A percentile compares a stretch with the other conserved stretches of the same genome.
These are phyloP conservation scores for Panthera leo DNA, from an alignment of 2,113 vertebrate genomes.

Conservation along the genomic window DNA sequence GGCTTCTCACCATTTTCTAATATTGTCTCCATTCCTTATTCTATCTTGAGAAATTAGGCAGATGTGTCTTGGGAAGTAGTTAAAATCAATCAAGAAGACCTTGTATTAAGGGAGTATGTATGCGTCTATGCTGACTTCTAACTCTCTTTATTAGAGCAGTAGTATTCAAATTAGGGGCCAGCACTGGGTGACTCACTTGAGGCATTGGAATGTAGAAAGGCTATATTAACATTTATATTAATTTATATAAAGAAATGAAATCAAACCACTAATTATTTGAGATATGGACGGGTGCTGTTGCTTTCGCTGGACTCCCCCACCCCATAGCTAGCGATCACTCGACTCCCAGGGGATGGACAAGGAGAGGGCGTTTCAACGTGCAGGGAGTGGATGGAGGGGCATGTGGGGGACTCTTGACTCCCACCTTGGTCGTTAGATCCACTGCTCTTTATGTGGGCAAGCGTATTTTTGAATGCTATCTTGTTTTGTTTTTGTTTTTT, in stretches of 20 bases:
- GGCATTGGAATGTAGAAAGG: neutral
- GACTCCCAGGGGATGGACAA: neutral
- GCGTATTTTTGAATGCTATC: neutral
- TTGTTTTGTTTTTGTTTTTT: neutral
- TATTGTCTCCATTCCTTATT: neutral
- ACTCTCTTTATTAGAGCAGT: neutral
- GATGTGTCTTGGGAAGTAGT: neutral
- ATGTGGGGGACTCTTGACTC: neutral
- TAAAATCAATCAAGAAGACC: neutral
- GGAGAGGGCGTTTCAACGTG: fast-evolving
- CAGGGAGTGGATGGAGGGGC: too few relatives aligned
- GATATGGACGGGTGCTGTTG: neutral
- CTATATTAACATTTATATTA: neutral
- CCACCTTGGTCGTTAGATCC: neutral
- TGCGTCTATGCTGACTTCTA: neutral
- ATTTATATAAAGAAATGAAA: neutral
- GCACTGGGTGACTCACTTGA: neutral
- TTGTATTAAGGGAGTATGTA: neutral
- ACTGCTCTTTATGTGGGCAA: neutral
- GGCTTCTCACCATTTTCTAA: neutral
- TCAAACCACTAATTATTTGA: neutral
- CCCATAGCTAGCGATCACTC: fast-evolving
- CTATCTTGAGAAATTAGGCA: conserved; percentile 2
- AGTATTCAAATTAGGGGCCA: neutral
- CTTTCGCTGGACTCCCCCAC: neutral